Conservation (phyloP, 2,113 vertebrate species). For the Axis porcinus region DNA sequence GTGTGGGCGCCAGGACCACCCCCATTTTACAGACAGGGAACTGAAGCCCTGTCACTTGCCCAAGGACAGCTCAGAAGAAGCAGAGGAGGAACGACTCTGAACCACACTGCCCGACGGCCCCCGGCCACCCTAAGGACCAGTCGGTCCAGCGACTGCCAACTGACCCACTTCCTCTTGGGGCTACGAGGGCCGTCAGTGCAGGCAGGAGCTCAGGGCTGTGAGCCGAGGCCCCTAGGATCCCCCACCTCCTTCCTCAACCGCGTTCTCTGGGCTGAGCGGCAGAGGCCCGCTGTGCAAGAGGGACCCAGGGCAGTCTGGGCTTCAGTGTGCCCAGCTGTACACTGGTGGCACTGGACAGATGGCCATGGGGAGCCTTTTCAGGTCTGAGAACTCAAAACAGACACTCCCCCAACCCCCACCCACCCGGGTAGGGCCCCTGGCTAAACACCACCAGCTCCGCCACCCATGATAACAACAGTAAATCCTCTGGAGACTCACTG, state of each 20-base stretch:
- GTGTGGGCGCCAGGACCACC: fast-evolving
- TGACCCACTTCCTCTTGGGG: not conserved
- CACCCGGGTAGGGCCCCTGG: not conserved
- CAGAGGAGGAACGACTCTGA: not conserved
- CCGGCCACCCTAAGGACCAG: not conserved
- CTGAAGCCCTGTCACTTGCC: not conserved
- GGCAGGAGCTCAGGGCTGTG: not conserved
- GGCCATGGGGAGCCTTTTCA: not conserved
- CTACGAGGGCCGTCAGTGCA: fast-evolving
- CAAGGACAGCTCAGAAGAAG: not conserved
- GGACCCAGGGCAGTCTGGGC: not conserved
- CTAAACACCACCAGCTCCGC: no score
- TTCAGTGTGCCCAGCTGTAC: not conserved
- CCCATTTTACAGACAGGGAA: not conserved
- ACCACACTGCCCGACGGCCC: not conserved
- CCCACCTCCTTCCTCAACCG: not conserved
- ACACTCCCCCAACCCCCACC: not conserved
- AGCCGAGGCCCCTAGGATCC: not conserved
- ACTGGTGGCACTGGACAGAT: not conserved
- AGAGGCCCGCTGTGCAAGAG: not conserved
- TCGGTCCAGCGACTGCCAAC: not conserved
- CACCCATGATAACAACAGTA: not conserved
- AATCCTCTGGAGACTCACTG: not conserved
- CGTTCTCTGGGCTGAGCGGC: not conserved
- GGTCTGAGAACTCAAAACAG: not conserved